phyloP scores from a whole-genome alignment of 2,888 invertebrate species.

The Axea sp. region DNA sequence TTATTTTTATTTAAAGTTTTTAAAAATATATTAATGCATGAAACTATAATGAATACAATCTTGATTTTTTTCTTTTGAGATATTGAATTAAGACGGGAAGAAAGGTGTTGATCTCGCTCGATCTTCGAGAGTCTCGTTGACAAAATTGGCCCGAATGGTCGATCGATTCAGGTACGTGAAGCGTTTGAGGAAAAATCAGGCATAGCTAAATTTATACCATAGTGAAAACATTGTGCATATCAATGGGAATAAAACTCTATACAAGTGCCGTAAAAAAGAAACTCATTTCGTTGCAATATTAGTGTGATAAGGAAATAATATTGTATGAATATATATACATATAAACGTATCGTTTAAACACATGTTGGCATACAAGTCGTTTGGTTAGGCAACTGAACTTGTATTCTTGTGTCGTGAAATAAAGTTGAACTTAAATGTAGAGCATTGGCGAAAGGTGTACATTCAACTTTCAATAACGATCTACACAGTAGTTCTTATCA shows the following conservation, averaged over 20 bases:
- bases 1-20: too few relatives aligned
- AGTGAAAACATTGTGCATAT: constrained; percentile 80
- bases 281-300: constrained; percentile 81
- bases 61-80: constrained; percentile 17
- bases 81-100: constrained; percentile 40
- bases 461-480: constrained; percentile 69
- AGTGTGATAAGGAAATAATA: constrained; percentile 77
- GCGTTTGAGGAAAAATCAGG: constrained; percentile 79
- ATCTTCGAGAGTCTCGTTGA: constrained; percentile 70
- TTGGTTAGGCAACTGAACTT: constrained; percentile 74
- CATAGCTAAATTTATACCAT: constrained; percentile 79
- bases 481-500: constrained; percentile 37
- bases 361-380: constrained; percentile 73
- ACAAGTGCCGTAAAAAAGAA: constrained; percentile 84
- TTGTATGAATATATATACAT: constrained; percentile 61
- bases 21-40: too few relatives aligned
- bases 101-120: constrained; percentile 56
- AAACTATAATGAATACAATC: too few relatives aligned
- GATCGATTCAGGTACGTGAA: constrained; percentile 79
- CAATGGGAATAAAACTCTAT: constrained; percentile 80
- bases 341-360: constrained; percentile 69
- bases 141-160: constrained; percentile 78
- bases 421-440: constrained; percentile 76
- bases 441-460: constrained; percentile 78
- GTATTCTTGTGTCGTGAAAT: constrained; percentile 73